These are phyloP conservation scores for Prunella fulvescens DNA, from an alignment of 2,113 vertebrate genomes.

Conservation along the genomic window DNA sequence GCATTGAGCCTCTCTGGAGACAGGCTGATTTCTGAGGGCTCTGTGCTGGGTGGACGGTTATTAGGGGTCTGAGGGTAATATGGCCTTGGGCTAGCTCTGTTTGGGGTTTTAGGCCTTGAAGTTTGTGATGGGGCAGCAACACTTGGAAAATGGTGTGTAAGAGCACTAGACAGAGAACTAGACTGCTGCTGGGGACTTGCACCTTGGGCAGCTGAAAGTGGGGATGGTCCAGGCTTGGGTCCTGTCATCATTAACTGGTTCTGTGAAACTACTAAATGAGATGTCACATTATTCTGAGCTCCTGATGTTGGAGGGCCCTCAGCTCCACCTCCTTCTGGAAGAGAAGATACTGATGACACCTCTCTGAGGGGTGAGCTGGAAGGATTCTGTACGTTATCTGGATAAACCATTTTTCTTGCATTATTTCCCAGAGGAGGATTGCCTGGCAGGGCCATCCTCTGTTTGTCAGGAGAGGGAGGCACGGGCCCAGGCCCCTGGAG, in stretches of 20 bases:
- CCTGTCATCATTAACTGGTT: conserved; percentile 85
- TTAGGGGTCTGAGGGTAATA: conserved; percentile 96
- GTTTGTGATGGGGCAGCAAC: conserved; percentile 89
- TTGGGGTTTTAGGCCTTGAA: conserved; percentile 95
- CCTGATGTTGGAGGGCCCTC: conserved; percentile 70
- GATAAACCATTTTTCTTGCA: conserved; percentile 88
- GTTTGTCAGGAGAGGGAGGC: conserved; percentile 91
- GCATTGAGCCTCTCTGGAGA: conserved; percentile 97
- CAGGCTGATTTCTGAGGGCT: conserved; percentile 96
- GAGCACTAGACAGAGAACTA: conserved; percentile 79
- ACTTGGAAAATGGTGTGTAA: conserved; percentile 87
- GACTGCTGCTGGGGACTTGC: conserved; percentile 88
- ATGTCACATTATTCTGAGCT: conserved; percentile 79
- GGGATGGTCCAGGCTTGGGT: conserved; percentile 82
- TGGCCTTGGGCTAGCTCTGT: conserved; percentile 93
- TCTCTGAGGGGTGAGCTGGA: conserved; percentile 83
- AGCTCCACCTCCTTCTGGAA: conserved; percentile 70
- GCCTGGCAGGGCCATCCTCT: conserved; percentile 85
- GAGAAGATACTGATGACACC: conserved; percentile 56
- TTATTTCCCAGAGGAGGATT: conserved; percentile 81
- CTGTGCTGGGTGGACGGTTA: conserved; percentile 95
- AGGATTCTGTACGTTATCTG: conserved; percentile 83
- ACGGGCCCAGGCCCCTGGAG: conserved; percentile 87
- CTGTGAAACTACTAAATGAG: conserved; percentile 86
- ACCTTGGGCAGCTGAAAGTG: conserved; percentile 84